Percentiles rank a stretch among this genome's conserved stretches.
phyloP scores from a whole-genome alignment of 2,113 vertebrate genomes.

The Nibea coibor region DNA sequence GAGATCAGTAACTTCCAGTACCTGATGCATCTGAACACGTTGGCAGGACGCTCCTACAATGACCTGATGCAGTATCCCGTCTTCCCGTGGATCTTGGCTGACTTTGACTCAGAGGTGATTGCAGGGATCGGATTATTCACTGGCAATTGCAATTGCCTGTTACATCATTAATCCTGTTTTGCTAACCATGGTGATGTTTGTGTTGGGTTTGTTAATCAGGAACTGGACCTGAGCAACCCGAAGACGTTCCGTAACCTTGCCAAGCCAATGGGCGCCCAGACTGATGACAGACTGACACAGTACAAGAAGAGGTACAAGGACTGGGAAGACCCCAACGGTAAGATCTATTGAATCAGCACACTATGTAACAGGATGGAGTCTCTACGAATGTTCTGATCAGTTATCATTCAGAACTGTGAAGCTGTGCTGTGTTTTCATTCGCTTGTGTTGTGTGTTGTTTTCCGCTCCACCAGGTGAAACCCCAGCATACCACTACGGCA shows the following conservation, averaged over 20 bases:
- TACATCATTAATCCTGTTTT: not conserved
- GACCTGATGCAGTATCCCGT: constrained; percentile 99
- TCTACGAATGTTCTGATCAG: no score
- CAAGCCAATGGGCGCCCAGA: constrained; percentile 98
- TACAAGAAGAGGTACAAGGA: constrained; percentile 99
- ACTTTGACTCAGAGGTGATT: constrained; percentile 93
- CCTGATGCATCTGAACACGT: constrained; percentile 98
- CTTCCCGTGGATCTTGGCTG: constrained; percentile 98
- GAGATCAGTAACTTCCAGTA: constrained; percentile 99
- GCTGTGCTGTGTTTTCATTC: not conserved
- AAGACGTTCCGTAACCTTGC: constrained; percentile 97
- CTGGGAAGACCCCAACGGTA: constrained; percentile 98
- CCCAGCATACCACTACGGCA: constrained; percentile 98
- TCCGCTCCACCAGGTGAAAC: constrained; percentile 89
- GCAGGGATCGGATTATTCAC: not conserved
- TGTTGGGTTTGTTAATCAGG: constrained; percentile 81
- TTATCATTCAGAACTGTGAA: no score
- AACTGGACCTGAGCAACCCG: constrained; percentile 94
- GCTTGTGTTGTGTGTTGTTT: not conserved
- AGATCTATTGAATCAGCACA: not conserved
- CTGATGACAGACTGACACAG: constrained; percentile 94
- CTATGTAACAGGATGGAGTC: not conserved
- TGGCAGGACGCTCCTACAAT: constrained; percentile 97
- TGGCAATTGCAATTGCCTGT: no score
- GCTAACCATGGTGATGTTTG: not conserved